Evolutionary conservation across 2,797 vertebrate species (phyloP).

Genomic region (Scomberomorus guttatus): DNA sequence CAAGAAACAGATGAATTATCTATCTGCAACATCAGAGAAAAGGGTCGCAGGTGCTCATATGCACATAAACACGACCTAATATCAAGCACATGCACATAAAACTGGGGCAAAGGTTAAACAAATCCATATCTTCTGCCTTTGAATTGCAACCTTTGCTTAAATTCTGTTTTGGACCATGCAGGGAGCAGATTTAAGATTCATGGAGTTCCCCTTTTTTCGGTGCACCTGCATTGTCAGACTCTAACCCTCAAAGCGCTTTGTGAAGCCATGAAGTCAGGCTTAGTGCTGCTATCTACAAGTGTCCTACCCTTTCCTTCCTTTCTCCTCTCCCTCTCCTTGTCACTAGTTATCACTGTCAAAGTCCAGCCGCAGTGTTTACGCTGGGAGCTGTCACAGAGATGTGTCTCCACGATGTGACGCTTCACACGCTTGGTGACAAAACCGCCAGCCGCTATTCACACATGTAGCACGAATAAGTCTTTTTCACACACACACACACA

Average conservation of each 20-base stretch:
- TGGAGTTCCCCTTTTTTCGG: constrained; percentile 40
- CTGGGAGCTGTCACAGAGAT: constrained; percentile 79
- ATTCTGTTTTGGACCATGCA: background rate
- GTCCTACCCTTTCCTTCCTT: constrained; percentile 74
- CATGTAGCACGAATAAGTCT: constrained; percentile 59
- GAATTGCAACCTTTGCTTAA: constrained; percentile 28
- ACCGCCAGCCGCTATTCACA: constrained; percentile 59
- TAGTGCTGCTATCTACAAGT: constrained; percentile 74
- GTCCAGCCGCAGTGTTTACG: constrained; percentile 66
- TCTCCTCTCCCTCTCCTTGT: constrained; percentile 77
- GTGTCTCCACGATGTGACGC: constrained; percentile 76
- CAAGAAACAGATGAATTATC: constrained; percentile 27
- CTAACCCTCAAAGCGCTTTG: constrained; percentile 54
- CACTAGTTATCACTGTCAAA: constrained; percentile 78
- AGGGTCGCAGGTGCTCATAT: constrained; percentile 56
- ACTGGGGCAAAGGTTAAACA: constrained; percentile 49
- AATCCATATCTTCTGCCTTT: constrained; percentile 45
- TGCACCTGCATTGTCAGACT: constrained; percentile 48
- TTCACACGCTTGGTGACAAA: constrained; percentile 77
- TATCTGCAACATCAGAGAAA: constrained; percentile 41
- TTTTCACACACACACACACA: constrained; percentile 26
- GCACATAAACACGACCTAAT: constrained; percentile 51
- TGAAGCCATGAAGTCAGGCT: constrained; percentile 70
- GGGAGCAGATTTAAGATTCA: constrained; percentile 50
- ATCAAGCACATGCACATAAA: constrained; percentile 55